A percentile compares a stretch with the other conserved stretches of the same genome.
Conservation (phyloP, 2,888 invertebrate species). For the Caenorhabditis sp. region DNA sequence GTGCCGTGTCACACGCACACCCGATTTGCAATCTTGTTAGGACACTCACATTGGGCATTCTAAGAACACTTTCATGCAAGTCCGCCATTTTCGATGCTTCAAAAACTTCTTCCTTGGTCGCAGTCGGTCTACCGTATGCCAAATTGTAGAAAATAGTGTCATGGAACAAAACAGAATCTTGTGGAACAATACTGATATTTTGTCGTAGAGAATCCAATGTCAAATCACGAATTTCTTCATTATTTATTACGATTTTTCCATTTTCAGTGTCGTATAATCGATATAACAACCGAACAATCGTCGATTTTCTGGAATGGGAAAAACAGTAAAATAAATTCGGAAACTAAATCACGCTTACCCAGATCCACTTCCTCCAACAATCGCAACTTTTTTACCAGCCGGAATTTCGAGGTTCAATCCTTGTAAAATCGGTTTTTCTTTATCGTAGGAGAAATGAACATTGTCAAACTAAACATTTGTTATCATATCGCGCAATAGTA, state of each 20-base stretch:
- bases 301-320: conserved; percentile 86
- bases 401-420: conserved; percentile 85
- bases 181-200: conserved; percentile 88
- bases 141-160: conserved; percentile 91
- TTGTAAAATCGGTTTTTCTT: conserved; percentile 85
- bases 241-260: conserved; percentile 84
- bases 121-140: conserved; percentile 86
- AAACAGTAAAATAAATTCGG: background rate
- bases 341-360: conserved; percentile 77
- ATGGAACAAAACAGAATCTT: conserved; percentile 97
- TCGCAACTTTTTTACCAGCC: conserved; percentile 92
- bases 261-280: conserved; percentile 90
- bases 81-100: conserved; percentile 90
- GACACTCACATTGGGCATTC: conserved; percentile 70
- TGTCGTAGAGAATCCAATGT: conserved; percentile 81
- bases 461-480: conserved; percentile 68
- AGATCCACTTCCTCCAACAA: conserved; percentile 96
- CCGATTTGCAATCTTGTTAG: too few relatives aligned
- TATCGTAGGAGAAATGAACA: conserved; percentile 80
- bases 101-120: conserved; percentile 80
- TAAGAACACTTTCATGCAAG: conserved; percentile 84
- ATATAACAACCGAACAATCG: conserved; percentile 88
- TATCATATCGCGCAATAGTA: too few relatives aligned
- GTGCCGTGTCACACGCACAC: too few relatives aligned
- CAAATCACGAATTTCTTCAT: conserved; percentile 75